These are phyloP conservation scores for Ceratina australensis DNA, from an alignment of 1,140 invertebrate species.

Conservation along the genomic window DNA sequence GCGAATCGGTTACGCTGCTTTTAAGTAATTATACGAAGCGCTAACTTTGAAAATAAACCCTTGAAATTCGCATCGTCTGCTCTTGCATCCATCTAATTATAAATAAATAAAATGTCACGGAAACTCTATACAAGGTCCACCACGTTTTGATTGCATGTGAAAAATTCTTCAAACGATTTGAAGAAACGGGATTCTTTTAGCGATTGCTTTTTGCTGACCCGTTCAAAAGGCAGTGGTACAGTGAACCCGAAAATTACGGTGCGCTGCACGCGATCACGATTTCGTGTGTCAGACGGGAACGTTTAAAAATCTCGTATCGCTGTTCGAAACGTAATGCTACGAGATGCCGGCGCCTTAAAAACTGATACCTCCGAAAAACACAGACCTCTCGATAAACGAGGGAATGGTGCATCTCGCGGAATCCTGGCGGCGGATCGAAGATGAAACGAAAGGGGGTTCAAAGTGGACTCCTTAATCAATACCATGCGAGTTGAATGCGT, in stretches of 20 bases:
- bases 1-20: no score
- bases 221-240: not conserved
- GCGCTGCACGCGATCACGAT: constrained; percentile 21
- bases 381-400: constrained; percentile 1
- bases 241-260: constrained; percentile 23
- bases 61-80: no score
- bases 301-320: constrained; percentile 23
- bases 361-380: constrained; percentile 22
- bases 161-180: not conserved
- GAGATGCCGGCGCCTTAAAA: constrained; percentile 6
- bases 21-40: no score
- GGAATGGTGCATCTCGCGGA: not conserved
- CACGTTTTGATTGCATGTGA: no score
- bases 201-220: not conserved
- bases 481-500: constrained; percentile 25
- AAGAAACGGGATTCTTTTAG: not conserved
- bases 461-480: constrained; percentile 36
- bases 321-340: constrained; percentile 2
- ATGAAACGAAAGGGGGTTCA: constrained; percentile 5
- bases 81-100: no score
- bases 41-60: no score
- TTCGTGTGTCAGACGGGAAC: constrained; percentile 3
- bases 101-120: no score
- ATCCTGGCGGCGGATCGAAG: constrained; percentile 5
- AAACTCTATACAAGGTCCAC: no score